Evolutionary conservation across 2,113 vertebrate genomes (phyloP).

Genomic region (Emydura subglobosa): DNA sequence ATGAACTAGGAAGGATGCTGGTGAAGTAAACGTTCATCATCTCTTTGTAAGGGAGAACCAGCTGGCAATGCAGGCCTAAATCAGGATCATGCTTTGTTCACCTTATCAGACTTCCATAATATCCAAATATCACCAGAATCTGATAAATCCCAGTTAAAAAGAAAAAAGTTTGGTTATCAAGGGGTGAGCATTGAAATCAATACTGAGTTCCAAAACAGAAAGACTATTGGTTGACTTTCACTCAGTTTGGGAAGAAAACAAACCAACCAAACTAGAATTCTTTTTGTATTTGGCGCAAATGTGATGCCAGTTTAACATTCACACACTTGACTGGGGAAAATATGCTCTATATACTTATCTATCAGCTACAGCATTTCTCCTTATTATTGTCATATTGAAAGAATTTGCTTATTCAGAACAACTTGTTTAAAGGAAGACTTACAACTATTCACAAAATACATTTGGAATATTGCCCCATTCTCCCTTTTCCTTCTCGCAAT

Average conservation of each 20-base stretch:
- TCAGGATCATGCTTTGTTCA: neutral
- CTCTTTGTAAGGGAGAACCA: neutral
- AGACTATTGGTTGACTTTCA: neutral
- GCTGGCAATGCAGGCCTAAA: neutral
- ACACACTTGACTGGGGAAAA: neutral
- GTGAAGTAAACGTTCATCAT: neutral
- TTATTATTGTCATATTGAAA: neutral
- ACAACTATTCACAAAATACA: neutral
- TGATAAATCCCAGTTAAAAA: neutral
- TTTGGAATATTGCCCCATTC: neutral
- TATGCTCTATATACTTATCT: accelerated
- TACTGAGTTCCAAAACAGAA: neutral
- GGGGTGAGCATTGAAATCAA: neutral
- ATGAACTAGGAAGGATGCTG: accelerated
- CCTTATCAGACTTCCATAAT: neutral
- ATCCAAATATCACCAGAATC: accelerated
- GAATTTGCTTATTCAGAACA: neutral
- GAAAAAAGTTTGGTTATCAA: neutral
- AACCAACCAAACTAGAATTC: neutral
- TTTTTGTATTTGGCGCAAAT: neutral
- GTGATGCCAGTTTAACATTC: neutral
- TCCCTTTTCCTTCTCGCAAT: neutral
- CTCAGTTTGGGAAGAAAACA: neutral
- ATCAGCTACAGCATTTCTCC: neutral
- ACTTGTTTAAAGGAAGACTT: neutral